A percentile compares a stretch with the other conserved stretches of the same genome.
Conservation (phyloP, 2,113 vertebrate genomes). For the Cheilinus undulatus region DNA sequence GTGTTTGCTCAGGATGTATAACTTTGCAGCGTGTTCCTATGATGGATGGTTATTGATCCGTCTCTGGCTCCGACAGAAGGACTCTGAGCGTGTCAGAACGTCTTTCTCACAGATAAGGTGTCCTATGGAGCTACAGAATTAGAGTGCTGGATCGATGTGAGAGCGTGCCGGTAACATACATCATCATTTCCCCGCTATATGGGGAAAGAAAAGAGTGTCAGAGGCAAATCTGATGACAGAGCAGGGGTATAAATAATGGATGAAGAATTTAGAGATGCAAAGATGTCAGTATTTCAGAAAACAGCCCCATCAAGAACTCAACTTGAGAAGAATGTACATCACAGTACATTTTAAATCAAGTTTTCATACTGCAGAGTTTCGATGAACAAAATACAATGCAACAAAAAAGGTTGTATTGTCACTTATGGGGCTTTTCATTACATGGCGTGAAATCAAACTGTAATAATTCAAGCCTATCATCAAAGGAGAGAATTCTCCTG, state of each 20-base stretch:
- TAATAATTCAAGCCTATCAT: too few species aligned
- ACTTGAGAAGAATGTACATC: neutral
- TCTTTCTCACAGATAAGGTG: slow-evolving; percentile 38
- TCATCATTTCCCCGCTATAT: slow-evolving; percentile 29
- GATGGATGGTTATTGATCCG: slow-evolving; percentile 64
- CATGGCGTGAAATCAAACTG: too few species aligned
- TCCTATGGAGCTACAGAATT: slow-evolving; percentile 9
- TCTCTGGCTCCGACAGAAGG: slow-evolving; percentile 29
- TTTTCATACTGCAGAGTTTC: too few species aligned
- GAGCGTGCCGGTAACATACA: slow-evolving; percentile 41
- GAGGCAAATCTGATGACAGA: slow-evolving; percentile 9
- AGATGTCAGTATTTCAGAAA: neutral
- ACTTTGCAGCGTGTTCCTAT: slow-evolving; percentile 20
- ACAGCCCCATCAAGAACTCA: neutral
- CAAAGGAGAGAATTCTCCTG: too few species aligned
- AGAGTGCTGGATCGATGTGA: slow-evolving; percentile 49
- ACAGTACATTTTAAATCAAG: neutral
- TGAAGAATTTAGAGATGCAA: neutral
- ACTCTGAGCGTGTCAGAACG: slow-evolving; percentile 13
- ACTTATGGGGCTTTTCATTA: too few species aligned
- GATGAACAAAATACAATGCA: too few species aligned
- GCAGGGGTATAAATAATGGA: neutral
- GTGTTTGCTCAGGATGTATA: slow-evolving; percentile 20
- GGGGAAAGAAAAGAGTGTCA: slow-evolving; percentile 15
- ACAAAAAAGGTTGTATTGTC: too few species aligned